Evolutionary conservation across 2,113 vertebrate genomes (phyloP).

Genomic region (Phyllostomus hastatus): DNA sequence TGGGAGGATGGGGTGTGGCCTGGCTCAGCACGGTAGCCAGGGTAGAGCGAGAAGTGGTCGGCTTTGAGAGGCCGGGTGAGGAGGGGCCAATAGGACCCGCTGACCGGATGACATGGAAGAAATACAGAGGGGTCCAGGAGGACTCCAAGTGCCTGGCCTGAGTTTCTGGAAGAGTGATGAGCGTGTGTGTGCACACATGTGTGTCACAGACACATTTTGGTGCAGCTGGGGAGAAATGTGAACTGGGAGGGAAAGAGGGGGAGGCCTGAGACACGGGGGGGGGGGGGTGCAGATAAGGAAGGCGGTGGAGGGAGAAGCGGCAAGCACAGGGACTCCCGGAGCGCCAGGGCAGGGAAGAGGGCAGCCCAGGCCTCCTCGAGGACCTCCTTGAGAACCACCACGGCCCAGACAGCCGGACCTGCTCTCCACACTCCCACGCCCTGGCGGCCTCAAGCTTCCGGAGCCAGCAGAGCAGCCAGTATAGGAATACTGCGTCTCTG

Average conservation of each 20-base stretch:
- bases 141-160: neutral
- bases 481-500: neutral
- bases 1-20: neutral
- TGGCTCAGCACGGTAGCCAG: neutral
- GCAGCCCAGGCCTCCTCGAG: neutral
- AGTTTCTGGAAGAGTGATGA: neutral
- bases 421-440: neutral
- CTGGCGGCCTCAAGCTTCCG: neutral
- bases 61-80: neutral
- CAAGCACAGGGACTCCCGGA: neutral
- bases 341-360: neutral
- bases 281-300: neutral
- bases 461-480: neutral
- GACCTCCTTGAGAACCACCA: neutral
- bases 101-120: fast-evolving
- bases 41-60: neutral
- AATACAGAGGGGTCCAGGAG: neutral
- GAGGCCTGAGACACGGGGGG: neutral
- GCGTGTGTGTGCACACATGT: too few species aligned
- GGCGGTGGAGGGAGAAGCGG: neutral
- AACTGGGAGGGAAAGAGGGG: neutral
- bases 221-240: neutral
- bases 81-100: neutral
- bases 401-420: neutral
- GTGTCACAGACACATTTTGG: neutral